phyloP scores from a whole-genome alignment of 2,888 invertebrate species.

The Imbricaverruca yamaguchii region DNA sequence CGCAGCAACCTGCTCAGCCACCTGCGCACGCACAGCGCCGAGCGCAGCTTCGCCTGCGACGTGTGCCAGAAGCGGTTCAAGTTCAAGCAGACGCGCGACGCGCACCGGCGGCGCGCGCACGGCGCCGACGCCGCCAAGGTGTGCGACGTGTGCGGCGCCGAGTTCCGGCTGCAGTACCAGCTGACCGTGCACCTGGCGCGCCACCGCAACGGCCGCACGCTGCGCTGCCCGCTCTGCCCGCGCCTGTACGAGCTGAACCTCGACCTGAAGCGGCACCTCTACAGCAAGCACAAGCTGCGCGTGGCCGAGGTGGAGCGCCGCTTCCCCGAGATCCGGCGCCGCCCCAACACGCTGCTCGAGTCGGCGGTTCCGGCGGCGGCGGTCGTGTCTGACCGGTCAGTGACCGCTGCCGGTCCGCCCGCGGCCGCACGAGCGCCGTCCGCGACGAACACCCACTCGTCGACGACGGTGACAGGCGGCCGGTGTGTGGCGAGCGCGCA shows the following conservation, averaged over 20 bases:
- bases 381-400: slow-evolving; percentile 25
- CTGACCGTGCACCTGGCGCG: slow-evolving; percentile 50
- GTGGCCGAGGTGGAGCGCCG: slow-evolving; percentile 27
- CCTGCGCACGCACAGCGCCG: slow-evolving; percentile 46
- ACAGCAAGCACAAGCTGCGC: slow-evolving; percentile 29
- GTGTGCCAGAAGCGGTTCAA: slow-evolving; percentile 52
- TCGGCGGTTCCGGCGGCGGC: slow-evolving; percentile 24
- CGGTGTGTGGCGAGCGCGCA: too few relatives aligned
- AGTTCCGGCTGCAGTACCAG: slow-evolving; percentile 48
- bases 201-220: slow-evolving; percentile 49
- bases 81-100: slow-evolving; percentile 49
- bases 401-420: slow-evolving; percentile 28
- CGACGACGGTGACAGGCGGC: too few relatives aligned
- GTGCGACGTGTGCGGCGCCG: slow-evolving; percentile 45
- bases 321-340: slow-evolving; percentile 28
- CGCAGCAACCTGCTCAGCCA: slow-evolving; percentile 52
- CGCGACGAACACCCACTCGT: slow-evolving; percentile 26
- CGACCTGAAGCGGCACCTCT: slow-evolving; percentile 49
- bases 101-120: slow-evolving; percentile 48
- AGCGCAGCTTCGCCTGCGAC: slow-evolving; percentile 50
- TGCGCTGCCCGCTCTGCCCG: slow-evolving; percentile 52
- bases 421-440: slow-evolving; percentile 27
- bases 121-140: slow-evolving; percentile 48
- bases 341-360: slow-evolving; percentile 29
- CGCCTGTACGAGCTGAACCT: slow-evolving; percentile 50